phyloP scores from a whole-genome alignment of 2,888 invertebrate genomes.

The Ditylenchus weischeri region DNA sequence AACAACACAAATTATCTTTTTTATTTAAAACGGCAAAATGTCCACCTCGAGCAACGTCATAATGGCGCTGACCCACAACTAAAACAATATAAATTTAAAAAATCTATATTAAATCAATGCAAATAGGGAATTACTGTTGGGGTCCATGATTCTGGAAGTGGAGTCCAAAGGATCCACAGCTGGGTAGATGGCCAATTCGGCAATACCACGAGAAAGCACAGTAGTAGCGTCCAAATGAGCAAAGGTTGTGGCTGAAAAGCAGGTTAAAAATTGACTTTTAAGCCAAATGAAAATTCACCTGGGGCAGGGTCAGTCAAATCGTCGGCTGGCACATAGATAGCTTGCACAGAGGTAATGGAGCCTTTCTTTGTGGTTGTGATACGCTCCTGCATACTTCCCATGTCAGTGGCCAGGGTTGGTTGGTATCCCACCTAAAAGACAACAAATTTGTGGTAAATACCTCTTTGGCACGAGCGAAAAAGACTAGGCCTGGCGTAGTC shows the following conservation, averaged over 20 bases:
- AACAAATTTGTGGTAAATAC: too few relatives aligned
- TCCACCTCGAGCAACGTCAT: slow-evolving; percentile 75
- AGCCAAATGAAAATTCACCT: too few relatives aligned
- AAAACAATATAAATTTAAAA: neutral
- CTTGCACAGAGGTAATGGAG: slow-evolving; percentile 88
- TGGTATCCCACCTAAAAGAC: slow-evolving; percentile 77
- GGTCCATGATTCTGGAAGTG: slow-evolving; percentile 87
- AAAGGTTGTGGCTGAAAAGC: slow-evolving; percentile 76
- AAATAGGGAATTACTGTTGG: slow-evolving; percentile 65
- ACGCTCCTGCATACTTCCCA: slow-evolving; percentile 93
- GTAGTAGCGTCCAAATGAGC: slow-evolving; percentile 92
- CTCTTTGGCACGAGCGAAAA: too few relatives aligned
- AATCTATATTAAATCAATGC: too few relatives aligned
- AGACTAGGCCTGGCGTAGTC: neutral
- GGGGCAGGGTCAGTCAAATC: slow-evolving; percentile 91
- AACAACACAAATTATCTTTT: neutral
- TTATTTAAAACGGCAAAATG: neutral
- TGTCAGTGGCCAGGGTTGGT: slow-evolving; percentile 89
- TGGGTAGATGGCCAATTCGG: slow-evolving; percentile 86
- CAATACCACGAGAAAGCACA: slow-evolving; percentile 85
- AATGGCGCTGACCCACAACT: slow-evolving; percentile 80
- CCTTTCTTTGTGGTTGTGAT: slow-evolving; percentile 90
- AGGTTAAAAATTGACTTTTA: too few relatives aligned
- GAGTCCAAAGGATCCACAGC: slow-evolving; percentile 91
- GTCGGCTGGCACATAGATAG: slow-evolving; percentile 88